Evolutionary conservation across 2,888 invertebrate genomes (phyloP).

Genomic region (Dolichomitus sp.): DNA sequence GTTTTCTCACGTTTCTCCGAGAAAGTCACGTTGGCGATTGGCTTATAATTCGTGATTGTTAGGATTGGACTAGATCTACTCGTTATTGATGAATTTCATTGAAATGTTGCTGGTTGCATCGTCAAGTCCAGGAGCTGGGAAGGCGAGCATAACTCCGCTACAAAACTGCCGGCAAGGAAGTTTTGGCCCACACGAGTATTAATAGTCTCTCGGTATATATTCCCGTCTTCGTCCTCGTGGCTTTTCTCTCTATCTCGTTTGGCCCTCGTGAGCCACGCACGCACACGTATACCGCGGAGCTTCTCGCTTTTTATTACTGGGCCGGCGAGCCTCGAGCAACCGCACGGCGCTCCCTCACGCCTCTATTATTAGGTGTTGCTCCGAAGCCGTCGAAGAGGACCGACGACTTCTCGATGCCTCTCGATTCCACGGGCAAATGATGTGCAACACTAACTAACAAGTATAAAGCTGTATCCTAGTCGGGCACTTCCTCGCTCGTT

Average conservation of each 20-base stretch:
- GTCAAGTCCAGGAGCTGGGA: background rate
- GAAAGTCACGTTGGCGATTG: background rate
- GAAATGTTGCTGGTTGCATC: background rate
- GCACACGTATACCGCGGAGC: background rate
- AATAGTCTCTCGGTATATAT: constrained; percentile 49
- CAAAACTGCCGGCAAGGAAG: constrained; percentile 51
- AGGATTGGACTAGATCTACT: constrained; percentile 1
- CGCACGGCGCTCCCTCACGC: constrained; percentile 69
- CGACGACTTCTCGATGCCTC: constrained; percentile 44
- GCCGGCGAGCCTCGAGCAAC: constrained; percentile 71
- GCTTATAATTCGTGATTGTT: background rate
- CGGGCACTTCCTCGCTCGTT: background rate
- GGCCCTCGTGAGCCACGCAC: background rate
- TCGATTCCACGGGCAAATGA: background rate
- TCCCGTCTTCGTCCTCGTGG: constrained; percentile 43
- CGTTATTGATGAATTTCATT: background rate
- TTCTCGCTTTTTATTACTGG: constrained; percentile 56
- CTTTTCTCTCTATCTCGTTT: constrained; percentile 21
- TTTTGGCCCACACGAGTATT: constrained; percentile 60
- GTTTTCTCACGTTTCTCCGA: constrained; percentile 10
- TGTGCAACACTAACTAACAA: background rate
- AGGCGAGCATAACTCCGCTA: background rate
- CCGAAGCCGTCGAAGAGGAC: constrained; percentile 70
- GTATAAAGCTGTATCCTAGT: background rate
- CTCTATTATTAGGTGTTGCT: constrained; percentile 77